These are phyloP conservation scores for Electrona antarctica DNA, from an alignment of 2,113 vertebrate genomes.

Conservation along the genomic window DNA sequence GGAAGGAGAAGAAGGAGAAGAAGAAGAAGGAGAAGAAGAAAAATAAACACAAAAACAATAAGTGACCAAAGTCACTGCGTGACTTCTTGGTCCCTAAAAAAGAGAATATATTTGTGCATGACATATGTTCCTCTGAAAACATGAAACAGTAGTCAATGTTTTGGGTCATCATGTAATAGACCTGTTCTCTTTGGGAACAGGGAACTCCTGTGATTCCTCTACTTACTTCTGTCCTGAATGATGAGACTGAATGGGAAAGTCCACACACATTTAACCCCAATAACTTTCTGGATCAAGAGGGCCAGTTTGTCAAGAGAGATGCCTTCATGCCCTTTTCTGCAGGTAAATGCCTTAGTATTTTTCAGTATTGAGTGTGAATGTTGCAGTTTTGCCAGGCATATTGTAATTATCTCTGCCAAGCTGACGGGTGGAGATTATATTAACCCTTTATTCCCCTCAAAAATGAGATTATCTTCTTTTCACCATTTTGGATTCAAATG, in stretches of 20 bases:
- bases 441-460: too few relatives aligned
- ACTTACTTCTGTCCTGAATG: constrained; percentile 68
- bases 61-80: too few relatives aligned
- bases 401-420: background rate
- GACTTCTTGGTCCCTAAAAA: too few relatives aligned
- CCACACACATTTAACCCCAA: constrained; percentile 70
- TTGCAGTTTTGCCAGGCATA: background rate
- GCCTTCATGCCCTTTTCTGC: constrained; percentile 77
- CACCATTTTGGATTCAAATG: too few relatives aligned
- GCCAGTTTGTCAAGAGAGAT: constrained; percentile 65
- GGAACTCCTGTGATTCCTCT: constrained; percentile 71
- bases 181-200: constrained; percentile 29
- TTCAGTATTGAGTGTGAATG: background rate
- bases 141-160: too few relatives aligned
- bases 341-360: constrained; percentile 48
- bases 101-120: background rate
- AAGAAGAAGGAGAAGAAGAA: too few relatives aligned
- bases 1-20: too few relatives aligned
- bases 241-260: constrained; percentile 75
- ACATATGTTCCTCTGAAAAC: background rate
- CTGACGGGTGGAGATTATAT: too few relatives aligned
- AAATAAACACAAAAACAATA: too few relatives aligned
- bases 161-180: background rate
- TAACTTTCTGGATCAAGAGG: constrained; percentile 72
- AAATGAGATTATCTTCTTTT: too few relatives aligned